A percentile compares a stretch with the other conserved stretches of the same genome.
These are phyloP conservation scores for Chamaea fasciata DNA, from an alignment of 2,113 vertebrate species.

Conservation along the genomic window DNA sequence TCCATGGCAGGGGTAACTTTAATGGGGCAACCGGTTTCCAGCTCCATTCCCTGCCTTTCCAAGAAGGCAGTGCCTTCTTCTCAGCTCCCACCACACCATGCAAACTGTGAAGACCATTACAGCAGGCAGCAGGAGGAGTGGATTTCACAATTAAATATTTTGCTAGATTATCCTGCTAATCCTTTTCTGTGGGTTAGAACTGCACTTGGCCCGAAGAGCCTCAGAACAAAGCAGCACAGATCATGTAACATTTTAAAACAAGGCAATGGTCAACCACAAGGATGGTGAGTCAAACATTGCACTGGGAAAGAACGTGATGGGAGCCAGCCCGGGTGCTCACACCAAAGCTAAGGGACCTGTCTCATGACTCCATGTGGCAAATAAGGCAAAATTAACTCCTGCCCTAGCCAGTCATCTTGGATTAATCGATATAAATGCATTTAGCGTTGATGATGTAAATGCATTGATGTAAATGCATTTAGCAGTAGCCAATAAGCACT, in stretches of 20 bases:
- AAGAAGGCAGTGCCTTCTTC: not conserved
- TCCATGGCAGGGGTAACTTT: not conserved
- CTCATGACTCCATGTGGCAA: not conserved
- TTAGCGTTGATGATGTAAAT: not conserved
- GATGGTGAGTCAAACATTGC: not conserved
- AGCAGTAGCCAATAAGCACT: not conserved
- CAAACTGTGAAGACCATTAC: not conserved
- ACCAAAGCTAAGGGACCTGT: not conserved
- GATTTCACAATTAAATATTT: constrained; percentile 28
- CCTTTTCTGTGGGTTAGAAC: not conserved
- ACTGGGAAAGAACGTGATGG: not conserved
- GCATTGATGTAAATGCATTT: not conserved
- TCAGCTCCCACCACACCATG: not conserved
- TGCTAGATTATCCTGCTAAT: constrained; percentile 23
- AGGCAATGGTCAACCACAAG: not conserved
- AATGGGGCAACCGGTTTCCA: not conserved
- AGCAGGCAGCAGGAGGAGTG: not conserved
- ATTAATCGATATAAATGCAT: not conserved
- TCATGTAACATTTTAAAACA: not conserved
- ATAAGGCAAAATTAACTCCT: not conserved
- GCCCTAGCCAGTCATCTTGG: not conserved
- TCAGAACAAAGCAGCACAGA: not conserved
- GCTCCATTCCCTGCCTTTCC: not conserved
- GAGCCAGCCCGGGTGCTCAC: not conserved
- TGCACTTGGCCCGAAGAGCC: not conserved